These are phyloP conservation scores for Centroberyx gerrardi DNA, from an alignment of 2,797 vertebrate species.

Conservation along the genomic window DNA sequence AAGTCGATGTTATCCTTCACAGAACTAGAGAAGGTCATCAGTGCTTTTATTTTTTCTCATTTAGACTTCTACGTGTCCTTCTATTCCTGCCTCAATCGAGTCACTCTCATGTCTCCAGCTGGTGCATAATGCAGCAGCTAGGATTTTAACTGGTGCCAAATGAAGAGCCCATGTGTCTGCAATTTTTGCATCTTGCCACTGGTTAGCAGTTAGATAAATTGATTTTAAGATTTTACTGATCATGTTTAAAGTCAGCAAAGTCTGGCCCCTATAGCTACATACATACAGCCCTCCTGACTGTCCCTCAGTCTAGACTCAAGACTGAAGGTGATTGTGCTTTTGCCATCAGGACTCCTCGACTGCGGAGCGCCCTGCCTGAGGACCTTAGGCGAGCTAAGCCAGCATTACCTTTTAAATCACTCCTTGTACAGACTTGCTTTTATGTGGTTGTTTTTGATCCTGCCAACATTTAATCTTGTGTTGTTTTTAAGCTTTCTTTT, in stretches of 20 bases:
- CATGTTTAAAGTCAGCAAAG: constrained; percentile 31
- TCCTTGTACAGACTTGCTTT: neutral
- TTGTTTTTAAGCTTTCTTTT: neutral
- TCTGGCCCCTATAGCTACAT: constrained; percentile 10
- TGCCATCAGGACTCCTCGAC: neutral
- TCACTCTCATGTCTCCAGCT: constrained; percentile 48
- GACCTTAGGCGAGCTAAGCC: neutral
- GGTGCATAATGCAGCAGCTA: constrained; percentile 52
- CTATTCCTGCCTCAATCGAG: constrained; percentile 62
- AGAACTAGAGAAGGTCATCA: constrained; percentile 50
- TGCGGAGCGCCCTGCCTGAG: neutral
- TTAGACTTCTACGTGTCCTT: constrained; percentile 34
- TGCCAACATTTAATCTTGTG: neutral
- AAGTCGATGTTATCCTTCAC: constrained; percentile 15
- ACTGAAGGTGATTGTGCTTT: neutral
- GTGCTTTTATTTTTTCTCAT: constrained; percentile 42
- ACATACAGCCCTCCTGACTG: constrained; percentile 3
- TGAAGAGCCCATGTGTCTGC: constrained; percentile 34
- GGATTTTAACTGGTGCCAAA: constrained; percentile 60
- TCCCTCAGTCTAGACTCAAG: constrained; percentile 28
- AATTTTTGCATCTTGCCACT: constrained; percentile 46
- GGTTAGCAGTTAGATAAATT: constrained; percentile 6
- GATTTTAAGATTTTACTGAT: neutral
- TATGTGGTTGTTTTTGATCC: constrained; percentile 25
- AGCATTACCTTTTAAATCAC: no score